A percentile compares a stretch with the other conserved stretches of the same genome.
These are phyloP conservation scores for Ptilonorhynchus violaceus DNA, from an alignment of 2,113 vertebrate species.

Conservation along the genomic window DNA sequence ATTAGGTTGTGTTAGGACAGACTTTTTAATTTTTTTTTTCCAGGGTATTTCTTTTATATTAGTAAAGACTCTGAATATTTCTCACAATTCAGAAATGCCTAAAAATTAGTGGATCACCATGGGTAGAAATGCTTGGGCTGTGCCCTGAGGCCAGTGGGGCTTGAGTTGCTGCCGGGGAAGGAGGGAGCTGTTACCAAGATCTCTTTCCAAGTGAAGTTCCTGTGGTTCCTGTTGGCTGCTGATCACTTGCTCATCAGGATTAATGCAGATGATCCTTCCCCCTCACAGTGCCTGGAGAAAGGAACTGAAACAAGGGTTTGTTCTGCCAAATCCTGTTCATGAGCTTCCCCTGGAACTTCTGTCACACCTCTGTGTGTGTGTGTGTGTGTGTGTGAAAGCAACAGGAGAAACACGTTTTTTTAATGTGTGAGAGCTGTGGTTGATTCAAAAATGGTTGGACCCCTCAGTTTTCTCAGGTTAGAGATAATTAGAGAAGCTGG, in stretches of 20 bases:
- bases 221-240: background rate
- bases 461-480: fast-evolving
- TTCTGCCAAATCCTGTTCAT: background rate
- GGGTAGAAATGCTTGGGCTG: background rate
- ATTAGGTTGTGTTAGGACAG: background rate
- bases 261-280: background rate
- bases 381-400: background rate
- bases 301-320: background rate
- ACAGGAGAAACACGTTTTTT: background rate
- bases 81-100: background rate
- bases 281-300: background rate
- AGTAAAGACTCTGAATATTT: background rate
- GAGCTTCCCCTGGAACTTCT: background rate
- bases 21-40: background rate
- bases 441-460: background rate
- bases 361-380: no score
- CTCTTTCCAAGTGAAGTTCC: background rate
- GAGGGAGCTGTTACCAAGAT: background rate
- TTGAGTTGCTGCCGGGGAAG: background rate
- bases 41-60: background rate
- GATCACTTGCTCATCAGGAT: background rate
- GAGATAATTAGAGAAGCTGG: background rate
- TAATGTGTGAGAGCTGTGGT: background rate
- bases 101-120: background rate
- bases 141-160: background rate